Base-by-base conservation (phyloP, 2,888 invertebrate species). In the Tiliacea citrago region DNA sequence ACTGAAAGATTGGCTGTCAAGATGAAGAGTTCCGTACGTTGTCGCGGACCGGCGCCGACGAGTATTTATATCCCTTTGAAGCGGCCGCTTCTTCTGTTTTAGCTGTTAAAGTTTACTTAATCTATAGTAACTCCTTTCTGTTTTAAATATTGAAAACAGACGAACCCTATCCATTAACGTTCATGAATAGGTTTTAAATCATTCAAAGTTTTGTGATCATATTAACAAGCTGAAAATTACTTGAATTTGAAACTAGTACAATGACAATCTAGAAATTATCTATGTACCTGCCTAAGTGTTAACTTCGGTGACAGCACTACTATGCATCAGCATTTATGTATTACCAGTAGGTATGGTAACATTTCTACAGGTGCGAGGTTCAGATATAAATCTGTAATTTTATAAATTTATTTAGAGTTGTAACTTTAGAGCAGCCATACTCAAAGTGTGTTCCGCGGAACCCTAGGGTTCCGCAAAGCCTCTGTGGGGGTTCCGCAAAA, bases 21-120 rank as follows among this genome's bases (percentile, higher is more conserved):
- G 87, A 86, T 88, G 91, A 92, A 86, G 88, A 87, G 90, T 88
- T 88, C 89, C 89, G 87, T 90, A 83, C 84, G 89, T 86, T 88
- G 91, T 89, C 90, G 89, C 84, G 83, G 89, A 81, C 88, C 83
- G 90, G 88, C 90, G 90, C 90, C 88, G 88, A 73, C 73, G 84
- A 83, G 86, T 94, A 94, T 93, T 93, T 92, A 91, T 93, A 93
- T 90, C 91, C 89, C 92, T 94, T 94, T 94, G 93, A 94, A 91
- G 89, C 87, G 68, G 87, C 93, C 94, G 93, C 93, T 88, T 81
- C 88, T 84, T 83, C 88, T 89, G 88, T 91, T 90, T 91, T 91
- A 90, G 86, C 88, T 89, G 89, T 90, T 88, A 89, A 87, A 88
- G 90, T 92, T 88, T 88, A 87, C 86, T 85, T 86, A 86, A 84